These are phyloP conservation scores for Gila orcuttii DNA, from an alignment of 2,113 vertebrate species.

Conservation along the genomic window DNA sequence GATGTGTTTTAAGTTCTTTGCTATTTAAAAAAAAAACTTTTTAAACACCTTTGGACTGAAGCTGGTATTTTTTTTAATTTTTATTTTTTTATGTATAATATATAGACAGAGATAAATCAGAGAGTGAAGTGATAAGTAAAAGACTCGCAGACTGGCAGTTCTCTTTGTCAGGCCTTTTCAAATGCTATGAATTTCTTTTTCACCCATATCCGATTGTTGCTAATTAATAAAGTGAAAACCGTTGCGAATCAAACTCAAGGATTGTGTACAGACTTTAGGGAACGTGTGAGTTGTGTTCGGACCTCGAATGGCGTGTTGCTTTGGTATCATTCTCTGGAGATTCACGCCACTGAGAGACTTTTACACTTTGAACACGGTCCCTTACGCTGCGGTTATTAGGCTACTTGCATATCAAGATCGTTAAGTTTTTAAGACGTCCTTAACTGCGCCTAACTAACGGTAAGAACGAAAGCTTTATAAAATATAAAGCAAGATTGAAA, in stretches of 20 bases:
- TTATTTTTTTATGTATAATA: constrained; percentile 33
- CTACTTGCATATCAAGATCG: constrained; percentile 14
- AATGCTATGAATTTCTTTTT: neutral
- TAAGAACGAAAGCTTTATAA: constrained; percentile 53
- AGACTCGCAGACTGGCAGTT: neutral
- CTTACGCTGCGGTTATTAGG: neutral
- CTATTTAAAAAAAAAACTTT: constrained; percentile 63
- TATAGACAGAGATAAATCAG: constrained; percentile 32
- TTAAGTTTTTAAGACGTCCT: neutral
- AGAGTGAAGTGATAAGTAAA: constrained; percentile 7
- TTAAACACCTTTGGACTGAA: constrained; percentile 79
- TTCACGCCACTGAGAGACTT: constrained; percentile 64
- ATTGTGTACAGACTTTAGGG: constrained; percentile 46
- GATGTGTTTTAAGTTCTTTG: constrained; percentile 72
- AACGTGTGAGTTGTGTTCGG: constrained; percentile 43
- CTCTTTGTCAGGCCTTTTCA: neutral
- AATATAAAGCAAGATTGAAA: constrained; percentile 44
- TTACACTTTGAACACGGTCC: constrained; percentile 42
- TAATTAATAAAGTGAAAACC: neutral
- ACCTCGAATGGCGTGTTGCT: constrained; percentile 69
- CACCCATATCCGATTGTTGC: neutral
- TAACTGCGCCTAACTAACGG: neutral
- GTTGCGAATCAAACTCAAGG: neutral
- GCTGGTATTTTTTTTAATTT: constrained; percentile 65
- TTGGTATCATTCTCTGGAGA: constrained; percentile 80